These are phyloP conservation scores for Drosophila quadrilineata DNA, from an alignment of 1,140 invertebrate genomes.

Conservation along the genomic window DNA sequence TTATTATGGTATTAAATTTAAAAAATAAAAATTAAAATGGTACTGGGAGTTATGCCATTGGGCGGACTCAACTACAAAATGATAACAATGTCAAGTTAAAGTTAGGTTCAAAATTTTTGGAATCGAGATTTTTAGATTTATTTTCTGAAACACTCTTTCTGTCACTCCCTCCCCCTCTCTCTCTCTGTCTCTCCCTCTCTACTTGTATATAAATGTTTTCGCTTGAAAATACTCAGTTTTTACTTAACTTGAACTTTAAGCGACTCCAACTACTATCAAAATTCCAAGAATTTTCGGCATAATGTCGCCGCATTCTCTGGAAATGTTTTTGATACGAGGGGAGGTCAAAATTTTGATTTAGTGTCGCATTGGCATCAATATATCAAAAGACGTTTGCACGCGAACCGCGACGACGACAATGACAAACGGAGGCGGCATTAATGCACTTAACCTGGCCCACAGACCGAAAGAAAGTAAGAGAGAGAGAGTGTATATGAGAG, in stretches of 20 bases:
- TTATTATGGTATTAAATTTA: too few relatives aligned
- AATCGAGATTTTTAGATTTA: too few relatives aligned
- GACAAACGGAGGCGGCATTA: slow-evolving; percentile 39
- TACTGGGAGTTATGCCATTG: too few relatives aligned
- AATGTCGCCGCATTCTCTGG: slow-evolving; percentile 38
- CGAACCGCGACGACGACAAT: slow-evolving; percentile 44
- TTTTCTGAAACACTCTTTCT: too few relatives aligned
- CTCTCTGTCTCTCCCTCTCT: not conserved
- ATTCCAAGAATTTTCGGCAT: slow-evolving; percentile 66
- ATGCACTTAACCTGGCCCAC: slow-evolving; percentile 42
- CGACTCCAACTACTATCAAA: slow-evolving; percentile 40
- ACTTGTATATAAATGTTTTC: not conserved
- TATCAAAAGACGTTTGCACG: slow-evolving; percentile 70
- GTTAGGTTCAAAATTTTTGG: too few relatives aligned
- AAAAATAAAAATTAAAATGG: too few relatives aligned
- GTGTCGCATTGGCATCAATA: slow-evolving; percentile 64
- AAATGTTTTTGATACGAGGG: slow-evolving; percentile 31
- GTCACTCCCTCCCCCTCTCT: not conserved
- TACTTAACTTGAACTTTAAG: not conserved
- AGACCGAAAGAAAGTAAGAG: not conserved
- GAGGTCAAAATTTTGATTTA: slow-evolving; percentile 59
- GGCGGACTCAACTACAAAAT: too few relatives aligned
- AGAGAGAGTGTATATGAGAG: not conserved
- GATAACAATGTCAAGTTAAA: too few relatives aligned
- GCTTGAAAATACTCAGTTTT: not conserved